Base-by-base conservation (phyloP, 2,888 invertebrate species). In the Archips xylosteana region DNA sequence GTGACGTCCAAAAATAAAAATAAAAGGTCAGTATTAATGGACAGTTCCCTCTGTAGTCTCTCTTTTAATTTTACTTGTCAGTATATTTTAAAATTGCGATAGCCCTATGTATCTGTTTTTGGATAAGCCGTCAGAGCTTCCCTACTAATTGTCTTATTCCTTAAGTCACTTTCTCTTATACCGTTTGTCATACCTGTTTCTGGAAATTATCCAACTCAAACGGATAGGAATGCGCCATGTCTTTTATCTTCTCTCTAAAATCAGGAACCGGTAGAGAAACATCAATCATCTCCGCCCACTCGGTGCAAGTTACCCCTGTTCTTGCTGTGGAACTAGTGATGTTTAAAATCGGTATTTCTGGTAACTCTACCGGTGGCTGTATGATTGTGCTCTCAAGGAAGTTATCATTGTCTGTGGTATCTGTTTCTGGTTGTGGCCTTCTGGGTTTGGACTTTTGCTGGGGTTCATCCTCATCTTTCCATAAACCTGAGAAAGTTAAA, bases 151-250 rank as follows among this genome's bases (percentile, higher is more conserved):
- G 5, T 39, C 39, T 39, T 5, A 39, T 39, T 4, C 6, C 39
- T 6, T 3, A 10, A 45, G 9, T 45, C 8, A 45, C 8, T 45
- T 45, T 39, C 2, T 8, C 10, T 45, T 45, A 3, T 45, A 3
- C 9, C 2, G 10, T 23, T 23, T 10, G 15, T 54, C 23, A 57
- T 83, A 95, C 96, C 91, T 98, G 97, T 91, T 99, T 99, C 87
- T 99, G 99, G 87, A 99, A 99, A 36, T 96, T 97, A 89, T 99
- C 99, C 83, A 99, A 94, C 83, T 99, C 98, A 91, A 99, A 99
- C 1, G 97, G 97, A 90, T 96, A 98, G 75, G 95, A 95, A 83
- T 97, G 96, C 0, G 99, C 99, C 93, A 98, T 97, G 75, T 97
- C 96, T 4, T 97, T 97, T 74, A 99, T 96, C 82, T 95, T 95